Evolutionary conservation across 2,797 vertebrate species (phyloP).

Genomic region (Tapirus indicus): DNA sequence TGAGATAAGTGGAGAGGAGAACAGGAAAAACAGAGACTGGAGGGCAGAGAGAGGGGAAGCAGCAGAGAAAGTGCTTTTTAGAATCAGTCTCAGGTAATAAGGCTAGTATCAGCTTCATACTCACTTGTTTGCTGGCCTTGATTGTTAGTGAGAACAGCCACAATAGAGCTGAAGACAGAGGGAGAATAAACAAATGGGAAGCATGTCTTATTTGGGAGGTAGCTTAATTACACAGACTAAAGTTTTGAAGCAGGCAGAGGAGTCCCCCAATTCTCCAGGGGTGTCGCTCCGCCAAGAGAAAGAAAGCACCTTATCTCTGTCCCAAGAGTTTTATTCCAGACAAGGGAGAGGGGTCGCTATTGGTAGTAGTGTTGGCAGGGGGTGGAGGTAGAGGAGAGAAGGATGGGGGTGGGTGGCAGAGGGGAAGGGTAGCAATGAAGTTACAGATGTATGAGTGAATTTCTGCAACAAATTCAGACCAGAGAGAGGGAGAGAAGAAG

Average conservation of each 20-base stretch:
- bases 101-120: conserved; percentile 71
- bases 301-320: conserved; percentile 15
- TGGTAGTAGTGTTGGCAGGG: background rate
- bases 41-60: background rate
- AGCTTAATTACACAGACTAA: conserved; percentile 70
- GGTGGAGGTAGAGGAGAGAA: conserved; percentile 16
- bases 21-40: background rate
- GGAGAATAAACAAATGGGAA: conserved; percentile 78
- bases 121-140: conserved; percentile 82
- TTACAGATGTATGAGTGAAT: conserved; percentile 44
- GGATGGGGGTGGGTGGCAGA: background rate
- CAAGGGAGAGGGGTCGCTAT: background rate
- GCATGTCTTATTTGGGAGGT: conserved; percentile 74
- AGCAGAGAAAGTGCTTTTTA: conserved; percentile 20
- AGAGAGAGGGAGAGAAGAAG: background rate
- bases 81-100: conserved; percentile 62
- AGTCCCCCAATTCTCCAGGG: background rate
- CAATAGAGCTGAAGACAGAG: conserved; percentile 75
- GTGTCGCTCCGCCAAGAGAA: background rate
- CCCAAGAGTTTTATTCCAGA: conserved; percentile 47
- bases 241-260: conserved; percentile 59
- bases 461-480: conserved; percentile 53
- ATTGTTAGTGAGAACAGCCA: conserved; percentile 75
- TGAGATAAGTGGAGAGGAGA: background rate
- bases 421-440: conserved; percentile 25